phyloP scores from a whole-genome alignment of 2,113 vertebrate genomes.

The Phodopus roborovskii region DNA sequence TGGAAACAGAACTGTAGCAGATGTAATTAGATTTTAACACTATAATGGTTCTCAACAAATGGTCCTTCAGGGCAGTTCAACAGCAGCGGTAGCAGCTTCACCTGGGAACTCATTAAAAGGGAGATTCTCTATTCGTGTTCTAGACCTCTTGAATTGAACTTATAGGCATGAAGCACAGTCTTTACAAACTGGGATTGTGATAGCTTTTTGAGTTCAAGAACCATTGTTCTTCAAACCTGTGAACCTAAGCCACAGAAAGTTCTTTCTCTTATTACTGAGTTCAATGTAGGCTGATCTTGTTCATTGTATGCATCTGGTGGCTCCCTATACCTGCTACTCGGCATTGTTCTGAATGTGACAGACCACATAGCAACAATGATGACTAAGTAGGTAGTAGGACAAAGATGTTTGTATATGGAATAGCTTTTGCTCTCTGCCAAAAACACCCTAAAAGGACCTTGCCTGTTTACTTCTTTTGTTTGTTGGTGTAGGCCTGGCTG shows the following conservation, averaged over 20 bases:
- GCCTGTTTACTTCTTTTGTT: neutral
- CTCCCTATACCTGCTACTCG: neutral
- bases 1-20: neutral
- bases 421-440: neutral
- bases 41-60: neutral
- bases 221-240: neutral
- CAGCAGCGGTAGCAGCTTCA: neutral
- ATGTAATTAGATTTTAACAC: neutral
- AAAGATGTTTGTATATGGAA: constrained; percentile 12
- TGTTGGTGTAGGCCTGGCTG: neutral
- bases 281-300: neutral
- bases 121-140: neutral
- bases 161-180: neutral
- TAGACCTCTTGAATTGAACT: neutral
- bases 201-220: neutral
- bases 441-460: neutral
- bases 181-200: neutral
- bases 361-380: neutral
- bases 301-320: neutral
- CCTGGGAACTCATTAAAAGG: neutral
- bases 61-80: neutral
- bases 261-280: neutral
- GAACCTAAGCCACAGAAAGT: neutral
- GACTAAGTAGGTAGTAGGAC: neutral
- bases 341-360: neutral